Percentiles rank a stretch among this genome's conserved stretches.
phyloP scores from a whole-genome alignment of 1,140 invertebrate genomes.

The Cecropterus lyciades region DNA sequence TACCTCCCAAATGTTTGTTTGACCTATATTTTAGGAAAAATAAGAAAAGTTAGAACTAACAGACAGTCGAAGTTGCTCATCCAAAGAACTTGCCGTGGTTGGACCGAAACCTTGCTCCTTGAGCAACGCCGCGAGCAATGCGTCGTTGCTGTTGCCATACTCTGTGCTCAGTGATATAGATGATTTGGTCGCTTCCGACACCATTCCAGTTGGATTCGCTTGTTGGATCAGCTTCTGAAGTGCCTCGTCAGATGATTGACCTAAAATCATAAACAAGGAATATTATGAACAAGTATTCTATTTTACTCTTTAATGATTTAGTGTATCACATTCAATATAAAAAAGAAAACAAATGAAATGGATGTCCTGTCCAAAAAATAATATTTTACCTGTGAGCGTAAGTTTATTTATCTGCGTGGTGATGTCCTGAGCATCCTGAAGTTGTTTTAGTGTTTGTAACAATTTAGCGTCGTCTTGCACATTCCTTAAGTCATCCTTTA shows the following conservation, averaged over 20 bases:
- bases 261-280: conserved; percentile 45
- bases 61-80: conserved; percentile 85
- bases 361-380: too few relatives aligned
- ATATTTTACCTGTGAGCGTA: conserved; percentile 72
- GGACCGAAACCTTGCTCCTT: conserved; percentile 89
- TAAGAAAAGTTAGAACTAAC: conserved; percentile 80
- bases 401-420: conserved; percentile 70
- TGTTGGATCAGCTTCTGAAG: conserved; percentile 72
- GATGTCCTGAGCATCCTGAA: conserved; percentile 76
- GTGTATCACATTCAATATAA: too few relatives aligned
- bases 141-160: conserved; percentile 86
- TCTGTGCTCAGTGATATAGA: conserved; percentile 79
- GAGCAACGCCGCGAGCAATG: conserved; percentile 87
- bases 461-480: conserved; percentile 77
- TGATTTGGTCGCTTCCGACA: conserved; percentile 72
- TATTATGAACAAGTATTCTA: too few relatives aligned
- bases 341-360: too few relatives aligned
- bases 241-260: conserved; percentile 76
- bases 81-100: conserved; percentile 85
- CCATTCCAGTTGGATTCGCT: conserved; percentile 68
- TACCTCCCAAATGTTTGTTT: conserved; percentile 13
- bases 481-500: conserved; percentile 73
- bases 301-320: too few relatives aligned
- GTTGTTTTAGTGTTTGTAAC: conserved; percentile 78
- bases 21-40: conserved; percentile 38